Evolutionary conservation across 2,113 vertebrate genomes (phyloP), one percentile per base, ranked within the genome.

Genomic region (Nyctereutes procyonoides): DNA sequence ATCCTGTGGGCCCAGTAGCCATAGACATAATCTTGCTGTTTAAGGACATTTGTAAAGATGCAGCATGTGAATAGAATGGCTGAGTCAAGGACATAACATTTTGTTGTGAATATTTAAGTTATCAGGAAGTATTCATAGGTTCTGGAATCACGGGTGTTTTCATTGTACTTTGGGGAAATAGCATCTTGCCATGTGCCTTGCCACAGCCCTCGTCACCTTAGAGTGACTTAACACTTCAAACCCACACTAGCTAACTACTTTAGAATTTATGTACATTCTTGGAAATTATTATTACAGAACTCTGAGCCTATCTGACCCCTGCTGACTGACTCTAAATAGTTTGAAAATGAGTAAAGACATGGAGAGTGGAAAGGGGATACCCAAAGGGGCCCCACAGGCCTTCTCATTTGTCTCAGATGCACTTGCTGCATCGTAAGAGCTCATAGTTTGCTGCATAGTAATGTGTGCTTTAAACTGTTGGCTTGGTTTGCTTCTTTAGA

Each of bases 401-500:
- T 92, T 95, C 60, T 92, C 43, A 35, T 88, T 97, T 82, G 53
- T 88, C 80, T 51, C 60, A 62, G 62, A 62, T 87, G 62, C 9
- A 30, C 58, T 83, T 73, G 4, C 5, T 5, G 35, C 62, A 79
- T 74, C 51, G 48, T 58, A 69, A 80, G 88, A 38, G 3, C 58
- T 90, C 38, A 69, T 67, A 14, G 43, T 48, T 90, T 90, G 22
- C 30, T 73, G 76, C 24, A 90, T 88, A 87, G 48, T 43, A 71
- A 88, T 30, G 51, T 9, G n/a, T 8, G 26, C 35, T 74, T 95
- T 55, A 38, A 28, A 63, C 88, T 81, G 65, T 32, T 76, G 58
- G 38, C 26, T 96, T 92, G 15, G 14, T 83, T 97, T 96, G 20
- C 35, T 43, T 76, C 84, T 87, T 88, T 95, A 58, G n/a, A 93